These are phyloP conservation scores for Tragelaphus imberbis DNA, from an alignment of 2,113 vertebrate species.

Conservation along the genomic window DNA sequence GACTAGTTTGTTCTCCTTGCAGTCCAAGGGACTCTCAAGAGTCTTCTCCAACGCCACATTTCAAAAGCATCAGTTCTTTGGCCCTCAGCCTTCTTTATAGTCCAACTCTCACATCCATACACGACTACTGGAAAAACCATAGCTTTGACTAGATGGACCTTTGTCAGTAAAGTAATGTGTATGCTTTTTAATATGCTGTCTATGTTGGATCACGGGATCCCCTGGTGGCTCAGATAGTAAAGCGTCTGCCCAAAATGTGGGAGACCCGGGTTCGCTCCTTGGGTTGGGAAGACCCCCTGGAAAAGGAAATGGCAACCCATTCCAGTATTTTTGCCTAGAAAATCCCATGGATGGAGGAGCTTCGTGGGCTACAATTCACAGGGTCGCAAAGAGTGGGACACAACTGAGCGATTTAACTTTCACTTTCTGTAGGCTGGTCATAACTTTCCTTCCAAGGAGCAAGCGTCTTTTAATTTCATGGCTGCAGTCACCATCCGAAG, in stretches of 20 bases:
- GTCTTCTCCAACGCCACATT: background rate
- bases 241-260: too few relatives aligned
- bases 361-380: too few relatives aligned
- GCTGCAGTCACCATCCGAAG: background rate
- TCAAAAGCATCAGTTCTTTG: background rate
- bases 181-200: background rate
- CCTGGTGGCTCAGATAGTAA: too few relatives aligned
- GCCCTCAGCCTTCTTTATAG: background rate
- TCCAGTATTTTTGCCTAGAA: too few relatives aligned
- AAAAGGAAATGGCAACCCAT: too few relatives aligned
- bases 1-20: background rate
- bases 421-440: background rate
- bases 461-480: background rate
- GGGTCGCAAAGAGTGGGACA: too few relatives aligned
- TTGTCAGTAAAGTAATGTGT: background rate
- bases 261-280: too few relatives aligned
- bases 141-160: background rate
- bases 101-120: background rate
- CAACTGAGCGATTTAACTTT: too few relatives aligned
- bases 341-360: too few relatives aligned
- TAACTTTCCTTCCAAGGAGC: background rate
- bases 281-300: too few relatives aligned
- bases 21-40: background rate
- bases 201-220: background rate
- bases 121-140: background rate